Percentiles rank a stretch among this genome's conserved stretches.
These are phyloP conservation scores for Platichthys flesus DNA, from an alignment of 2,113 vertebrate species.

Conservation along the genomic window DNA sequence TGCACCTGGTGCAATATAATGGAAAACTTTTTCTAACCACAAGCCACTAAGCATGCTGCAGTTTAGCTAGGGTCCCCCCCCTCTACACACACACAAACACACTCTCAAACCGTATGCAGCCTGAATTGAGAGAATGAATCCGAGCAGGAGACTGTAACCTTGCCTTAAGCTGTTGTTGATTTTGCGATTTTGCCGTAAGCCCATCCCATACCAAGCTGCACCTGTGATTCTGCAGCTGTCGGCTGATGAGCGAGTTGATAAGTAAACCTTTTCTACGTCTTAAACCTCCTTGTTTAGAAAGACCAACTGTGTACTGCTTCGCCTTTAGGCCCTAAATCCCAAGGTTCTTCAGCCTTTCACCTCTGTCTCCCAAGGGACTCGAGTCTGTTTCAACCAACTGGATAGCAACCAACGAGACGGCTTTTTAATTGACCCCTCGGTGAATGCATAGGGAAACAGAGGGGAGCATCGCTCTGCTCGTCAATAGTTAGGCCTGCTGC, in stretches of 20 bases:
- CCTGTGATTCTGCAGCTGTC: slow-evolving; percentile 48
- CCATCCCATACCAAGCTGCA: slow-evolving; percentile 44
- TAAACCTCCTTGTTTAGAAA: slow-evolving; percentile 20
- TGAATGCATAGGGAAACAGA: slow-evolving; percentile 43
- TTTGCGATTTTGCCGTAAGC: slow-evolving; percentile 22
- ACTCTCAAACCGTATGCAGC: background rate
- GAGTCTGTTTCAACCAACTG: slow-evolving; percentile 49
- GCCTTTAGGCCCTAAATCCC: slow-evolving; percentile 45
- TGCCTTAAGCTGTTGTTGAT: slow-evolving; percentile 23
- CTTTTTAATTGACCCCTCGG: slow-evolving; percentile 57
- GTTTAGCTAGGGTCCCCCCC: slow-evolving; percentile 16
- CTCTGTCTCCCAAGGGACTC: slow-evolving; percentile 44
- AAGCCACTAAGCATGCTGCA: slow-evolving; percentile 1
- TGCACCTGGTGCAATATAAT: slow-evolving; percentile 26
- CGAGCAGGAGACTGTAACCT: slow-evolving; percentile 14
- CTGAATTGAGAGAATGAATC: background rate
- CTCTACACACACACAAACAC: background rate
- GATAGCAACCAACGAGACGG: slow-evolving; percentile 4
- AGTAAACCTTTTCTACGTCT: slow-evolving; percentile 53
- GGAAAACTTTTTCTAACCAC: slow-evolving; percentile 15
- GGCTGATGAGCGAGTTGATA: slow-evolving; percentile 60
- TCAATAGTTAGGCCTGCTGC: slow-evolving; percentile 62
- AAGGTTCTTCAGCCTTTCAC: slow-evolving; percentile 48
- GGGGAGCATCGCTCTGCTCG: slow-evolving; percentile 31
- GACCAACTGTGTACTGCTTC: slow-evolving; percentile 28